Base-by-base conservation (phyloP, 2,113 vertebrate genomes). In the Ophthalmolycus amberensis region DNA sequence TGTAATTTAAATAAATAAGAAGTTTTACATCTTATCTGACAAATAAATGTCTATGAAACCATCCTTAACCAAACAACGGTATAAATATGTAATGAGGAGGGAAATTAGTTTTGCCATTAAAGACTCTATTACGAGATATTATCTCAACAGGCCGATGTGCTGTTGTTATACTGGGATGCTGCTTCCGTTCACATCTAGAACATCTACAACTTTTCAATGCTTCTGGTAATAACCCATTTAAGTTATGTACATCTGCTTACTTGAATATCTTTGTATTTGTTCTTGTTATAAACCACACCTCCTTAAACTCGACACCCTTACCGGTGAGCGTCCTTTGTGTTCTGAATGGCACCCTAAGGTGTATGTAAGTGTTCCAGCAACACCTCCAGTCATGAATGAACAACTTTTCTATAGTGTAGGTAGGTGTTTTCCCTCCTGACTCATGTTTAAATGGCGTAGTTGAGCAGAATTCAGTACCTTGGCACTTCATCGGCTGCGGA, bases 71-170 rank as follows among this genome's bases (percentile, higher is more conserved):
- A 73, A 65, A 70, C 15, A 7, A 14, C 54, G 48, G 16, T 59
- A 81, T 81, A 46, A 73, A 77, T 80, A n/a, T 52, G 12, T 60
- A 70, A 80, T 73, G 50, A 80, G 34, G 59, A 74, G 38, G 48
- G 29, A 77, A 29, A 84, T 78, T 25, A 56, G 65, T 56, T 60
- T 81, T 71, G 34, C 64, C 62, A 74, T 79, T 54, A 85, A 40
- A 70, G 62, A 60, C 22, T 64, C 22, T 22, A 40, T 67, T 58
- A 22, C 8, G 0, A 54, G 72, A 67, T 48, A 15, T 63, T 50
- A 15, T 62, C 42, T 64, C 63, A 69, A 37, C 16, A 56, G 34
- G 14, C 29, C 40, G 70, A 34, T 66, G 32, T 29, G 59, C 9
- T 79, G 64, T 59, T 40, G 40, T 34, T 37, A 66, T 65, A 85